Percentiles rank a stretch among this genome's conserved stretches.
These are phyloP conservation scores for Crypturellus undulatus DNA, from an alignment of 2,113 vertebrate genomes.

Conservation along the genomic window DNA sequence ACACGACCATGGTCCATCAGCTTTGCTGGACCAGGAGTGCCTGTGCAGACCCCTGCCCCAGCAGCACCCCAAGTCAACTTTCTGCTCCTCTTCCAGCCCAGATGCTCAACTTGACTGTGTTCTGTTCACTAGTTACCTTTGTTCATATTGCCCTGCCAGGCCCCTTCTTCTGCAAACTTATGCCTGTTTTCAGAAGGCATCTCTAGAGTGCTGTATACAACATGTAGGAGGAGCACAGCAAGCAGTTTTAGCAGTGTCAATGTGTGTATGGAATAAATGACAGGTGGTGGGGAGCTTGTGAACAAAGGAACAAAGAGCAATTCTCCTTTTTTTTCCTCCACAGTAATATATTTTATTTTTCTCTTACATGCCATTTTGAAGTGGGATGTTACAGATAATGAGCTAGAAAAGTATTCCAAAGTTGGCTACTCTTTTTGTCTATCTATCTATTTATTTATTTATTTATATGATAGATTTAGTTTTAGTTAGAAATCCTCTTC, in stretches of 20 bases:
- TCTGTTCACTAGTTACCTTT: neutral
- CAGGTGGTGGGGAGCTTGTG: neutral
- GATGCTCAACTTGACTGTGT: neutral
- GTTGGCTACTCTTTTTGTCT: neutral
- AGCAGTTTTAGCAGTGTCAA: neutral
- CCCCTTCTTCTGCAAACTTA: neutral
- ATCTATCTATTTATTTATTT: neutral
- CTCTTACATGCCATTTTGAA: neutral
- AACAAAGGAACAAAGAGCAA: neutral
- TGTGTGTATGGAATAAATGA: neutral
- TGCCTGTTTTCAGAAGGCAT: neutral
- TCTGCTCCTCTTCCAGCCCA: neutral
- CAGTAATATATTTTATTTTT: neutral
- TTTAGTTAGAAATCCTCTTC: neutral
- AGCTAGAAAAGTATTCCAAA: neutral
- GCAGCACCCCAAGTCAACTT: neutral
- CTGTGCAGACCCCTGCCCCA: neutral
- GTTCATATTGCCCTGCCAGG: neutral
- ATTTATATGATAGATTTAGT: neutral
- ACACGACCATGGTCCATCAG: accelerated
- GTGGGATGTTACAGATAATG: neutral
- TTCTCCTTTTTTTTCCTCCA: neutral
- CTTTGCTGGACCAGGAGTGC: neutral
- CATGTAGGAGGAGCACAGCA: neutral
- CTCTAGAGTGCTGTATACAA: neutral